Conservation (phyloP, 2,888 invertebrate species). For the Tryphoninae sp. region DNA sequence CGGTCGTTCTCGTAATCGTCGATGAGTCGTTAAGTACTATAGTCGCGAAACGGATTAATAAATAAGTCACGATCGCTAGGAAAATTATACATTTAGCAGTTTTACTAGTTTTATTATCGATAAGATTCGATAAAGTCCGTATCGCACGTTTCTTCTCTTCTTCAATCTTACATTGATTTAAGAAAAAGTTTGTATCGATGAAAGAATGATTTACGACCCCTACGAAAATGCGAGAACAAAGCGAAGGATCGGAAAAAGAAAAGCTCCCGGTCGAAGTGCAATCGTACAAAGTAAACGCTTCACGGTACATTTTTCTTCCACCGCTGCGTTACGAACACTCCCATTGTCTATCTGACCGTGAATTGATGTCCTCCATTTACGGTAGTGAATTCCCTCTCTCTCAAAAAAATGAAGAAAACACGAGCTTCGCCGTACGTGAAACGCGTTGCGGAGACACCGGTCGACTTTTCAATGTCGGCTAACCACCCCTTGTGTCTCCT, state of each 20-base stretch:
- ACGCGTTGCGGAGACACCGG: background rate
- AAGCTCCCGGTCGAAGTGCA: constrained; percentile 36
- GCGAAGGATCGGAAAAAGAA: background rate
- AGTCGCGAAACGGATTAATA: too few relatives aligned
- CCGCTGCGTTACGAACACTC: constrained; percentile 9
- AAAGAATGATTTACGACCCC: background rate
- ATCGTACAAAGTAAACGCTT: constrained; percentile 48
- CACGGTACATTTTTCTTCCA: constrained; percentile 16
- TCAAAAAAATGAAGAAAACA: background rate
- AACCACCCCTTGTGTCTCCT: too few relatives aligned
- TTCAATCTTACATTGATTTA: background rate
- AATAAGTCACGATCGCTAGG: background rate
- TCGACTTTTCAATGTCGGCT: background rate
- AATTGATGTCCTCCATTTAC: constrained; percentile 45
- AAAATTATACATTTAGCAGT: too few relatives aligned
- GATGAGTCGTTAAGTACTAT: too few relatives aligned
- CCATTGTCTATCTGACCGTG: constrained; percentile 37
- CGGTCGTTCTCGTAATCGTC: too few relatives aligned
- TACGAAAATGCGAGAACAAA: background rate
- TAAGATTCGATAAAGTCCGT: too few relatives aligned
- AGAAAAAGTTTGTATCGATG: background rate
- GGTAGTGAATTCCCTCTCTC: constrained; percentile 22
- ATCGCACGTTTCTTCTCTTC: too few relatives aligned
- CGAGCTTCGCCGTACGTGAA: background rate
- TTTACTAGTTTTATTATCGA: too few relatives aligned